phyloP scores from a whole-genome alignment of 92 coral and sea anemone species.

The Parazoanthus swiftii region DNA sequence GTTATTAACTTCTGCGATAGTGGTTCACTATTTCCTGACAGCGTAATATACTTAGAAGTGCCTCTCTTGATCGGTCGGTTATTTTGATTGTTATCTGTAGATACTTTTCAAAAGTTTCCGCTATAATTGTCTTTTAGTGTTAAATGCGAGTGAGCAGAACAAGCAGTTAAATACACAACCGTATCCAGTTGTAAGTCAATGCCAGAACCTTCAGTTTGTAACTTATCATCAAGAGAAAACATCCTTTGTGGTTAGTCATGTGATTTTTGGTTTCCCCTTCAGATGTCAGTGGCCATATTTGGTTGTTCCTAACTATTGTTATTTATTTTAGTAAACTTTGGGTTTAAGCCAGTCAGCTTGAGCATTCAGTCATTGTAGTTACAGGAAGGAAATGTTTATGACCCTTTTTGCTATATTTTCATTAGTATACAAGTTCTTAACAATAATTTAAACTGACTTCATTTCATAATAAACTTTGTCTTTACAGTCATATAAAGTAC shows the following conservation, averaged over 20 bases:
- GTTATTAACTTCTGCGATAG: background rate
- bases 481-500: too few relatives aligned
- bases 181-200: background rate
- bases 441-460: too few relatives aligned
- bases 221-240: background rate
- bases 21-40: background rate
- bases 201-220: background rate
- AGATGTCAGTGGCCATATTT: background rate
- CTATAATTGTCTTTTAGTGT: background rate
- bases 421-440: too few relatives aligned
- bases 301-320: conserved; percentile 11
- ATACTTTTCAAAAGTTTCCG: background rate
- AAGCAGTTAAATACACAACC: background rate
- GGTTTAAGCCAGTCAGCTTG: conserved; percentile 9
- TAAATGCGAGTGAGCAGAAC: too few relatives aligned
- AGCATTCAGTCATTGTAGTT: background rate
- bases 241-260: conserved; percentile 27
- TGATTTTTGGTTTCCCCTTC: conserved; percentile 11
- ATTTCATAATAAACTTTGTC: too few relatives aligned
- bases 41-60: background rate
- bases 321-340: background rate
- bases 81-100: background rate
- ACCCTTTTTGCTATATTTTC: background rate
- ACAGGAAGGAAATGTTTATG: background rate
- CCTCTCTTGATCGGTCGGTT: background rate